Evolutionary conservation across 2,797 vertebrate species (phyloP), one percentile per base, ranked within the genome.

Genomic region (Salmo trutta): DNA sequence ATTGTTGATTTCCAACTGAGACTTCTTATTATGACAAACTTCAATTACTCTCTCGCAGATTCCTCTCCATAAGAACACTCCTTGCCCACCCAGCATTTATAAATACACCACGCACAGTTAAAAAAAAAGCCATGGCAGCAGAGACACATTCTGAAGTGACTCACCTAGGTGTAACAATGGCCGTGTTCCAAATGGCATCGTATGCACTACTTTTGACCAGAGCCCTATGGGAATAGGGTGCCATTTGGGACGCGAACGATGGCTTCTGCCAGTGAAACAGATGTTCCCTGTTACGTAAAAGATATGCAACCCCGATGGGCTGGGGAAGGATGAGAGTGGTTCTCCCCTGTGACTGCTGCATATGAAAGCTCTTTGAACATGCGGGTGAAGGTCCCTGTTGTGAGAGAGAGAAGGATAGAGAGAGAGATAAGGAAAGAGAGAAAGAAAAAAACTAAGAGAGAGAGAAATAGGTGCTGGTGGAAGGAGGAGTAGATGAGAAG

Each of bases 11-110:
- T 15, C 64, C 24, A 66, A 27, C 8, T 47, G 41, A 47, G 41
- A 47, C 41, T 47, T 47, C 8, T 17, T 66, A 6, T 66, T 16
- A 66, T 66, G 27, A 66, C 10, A 10, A 36, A 16, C 72, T 41
- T 62, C 17, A 41, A 41, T 62, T 19, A 74, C 33, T 16, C 56
- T 27, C 36, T 5, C n/a, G 3, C 59, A 47, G 33, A 36, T 65
- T 51, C 12, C 19, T 74, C 21, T 12, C n/a, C 31, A n/a, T 59
- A 71, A 47, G 75, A 77, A 84, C 75, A 64, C 24, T 52, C 3
- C 59, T 77, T 52, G 70, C 77, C 82, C 71, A 80, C 71, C 67
- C 56, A 36, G 41, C 59, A 47, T 73, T 77, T 82, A 83, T 80
- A 79, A 83, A 82, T 79, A 80, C 3, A 56, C 31, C 33, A 27